Evolutionary conservation across 2,888 invertebrate species (phyloP).

Genomic region (Tenthredo notha): DNA sequence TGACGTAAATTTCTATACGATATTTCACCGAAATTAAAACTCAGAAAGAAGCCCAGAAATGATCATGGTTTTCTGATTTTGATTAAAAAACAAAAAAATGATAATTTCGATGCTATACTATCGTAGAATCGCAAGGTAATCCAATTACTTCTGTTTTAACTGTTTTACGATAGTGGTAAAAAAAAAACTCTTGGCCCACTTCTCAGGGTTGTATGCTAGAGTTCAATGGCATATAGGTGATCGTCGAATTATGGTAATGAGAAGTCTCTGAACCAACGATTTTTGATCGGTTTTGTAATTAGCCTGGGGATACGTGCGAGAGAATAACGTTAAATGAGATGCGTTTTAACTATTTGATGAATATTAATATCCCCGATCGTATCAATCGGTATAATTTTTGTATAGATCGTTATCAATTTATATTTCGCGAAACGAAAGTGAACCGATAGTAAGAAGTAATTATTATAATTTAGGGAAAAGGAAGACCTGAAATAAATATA

Average conservation of each 20-base stretch:
- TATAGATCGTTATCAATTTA: too few relatives aligned
- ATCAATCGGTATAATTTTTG: background rate
- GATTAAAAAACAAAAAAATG: background rate
- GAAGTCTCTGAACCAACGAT: background rate
- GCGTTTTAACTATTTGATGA: background rate
- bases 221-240: slow-evolving; percentile 5
- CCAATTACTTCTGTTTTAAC: background rate
- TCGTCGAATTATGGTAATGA: slow-evolving; percentile 7
- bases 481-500: background rate
- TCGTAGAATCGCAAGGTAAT: background rate
- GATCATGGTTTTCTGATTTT: background rate
- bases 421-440: background rate
- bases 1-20: too few relatives aligned
- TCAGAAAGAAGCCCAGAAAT: too few relatives aligned
- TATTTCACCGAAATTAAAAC: too few relatives aligned
- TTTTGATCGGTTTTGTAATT: background rate
- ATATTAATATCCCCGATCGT: background rate
- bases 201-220: background rate
- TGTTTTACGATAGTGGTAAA: background rate
- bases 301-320: background rate
- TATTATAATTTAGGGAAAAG: background rate
- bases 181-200: slow-evolving; percentile 7
- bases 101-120: background rate
- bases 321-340: background rate
- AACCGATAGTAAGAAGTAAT: background rate